Evolutionary conservation across 2,888 invertebrate genomes (phyloP), one percentile per base, ranked within the genome.

Genomic region (Zygogramma bicolorata): DNA sequence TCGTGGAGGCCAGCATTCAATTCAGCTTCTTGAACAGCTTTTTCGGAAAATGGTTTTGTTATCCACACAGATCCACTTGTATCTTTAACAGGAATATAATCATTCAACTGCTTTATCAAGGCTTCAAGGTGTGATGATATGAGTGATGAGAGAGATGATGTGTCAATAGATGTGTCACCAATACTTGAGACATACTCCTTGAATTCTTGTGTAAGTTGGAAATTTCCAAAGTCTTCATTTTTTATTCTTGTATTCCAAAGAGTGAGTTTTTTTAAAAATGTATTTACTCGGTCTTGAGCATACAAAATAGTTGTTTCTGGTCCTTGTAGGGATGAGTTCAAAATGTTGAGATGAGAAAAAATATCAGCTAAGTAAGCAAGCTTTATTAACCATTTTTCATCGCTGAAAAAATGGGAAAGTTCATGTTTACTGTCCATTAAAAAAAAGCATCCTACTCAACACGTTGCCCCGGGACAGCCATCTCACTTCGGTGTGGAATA

Each of bases 121-220:
- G 38, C 75, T 75, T 68, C 42, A 20, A 65, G 53, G 29, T 65
- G 38, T 8, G 38, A 65, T 18, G 49, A 62, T 40, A 62, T n/a
- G 5, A 62, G 42, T 62, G 25, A 62, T 18, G 62, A 38, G 42
- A 62, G 62, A 62, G 40, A 62, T 62, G 40, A 62, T 13, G 42
- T 62, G 62, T 62, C 62, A 62, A 20, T 6, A 25, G 40, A 62
- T 62, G 42, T 62, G 22, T 5, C 20, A 20, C 18, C n/a, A 34
- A 34, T 34, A 34, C 18, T 38, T 7, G 61, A 61, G 7, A 61
- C 20, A 57, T 18, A 61, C 61, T 34, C 61, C 20, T 8, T 25
- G n/a, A 62, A 62, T n/a, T 62, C 62, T 40, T 62, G 62, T 13
- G 42, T 42, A 20, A 62, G 62, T 62, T n/a, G n/a, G 18, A 15